These are phyloP conservation scores for Cantharis rustica DNA, from an alignment of 2,888 invertebrate species.

Conservation along the genomic window DNA sequence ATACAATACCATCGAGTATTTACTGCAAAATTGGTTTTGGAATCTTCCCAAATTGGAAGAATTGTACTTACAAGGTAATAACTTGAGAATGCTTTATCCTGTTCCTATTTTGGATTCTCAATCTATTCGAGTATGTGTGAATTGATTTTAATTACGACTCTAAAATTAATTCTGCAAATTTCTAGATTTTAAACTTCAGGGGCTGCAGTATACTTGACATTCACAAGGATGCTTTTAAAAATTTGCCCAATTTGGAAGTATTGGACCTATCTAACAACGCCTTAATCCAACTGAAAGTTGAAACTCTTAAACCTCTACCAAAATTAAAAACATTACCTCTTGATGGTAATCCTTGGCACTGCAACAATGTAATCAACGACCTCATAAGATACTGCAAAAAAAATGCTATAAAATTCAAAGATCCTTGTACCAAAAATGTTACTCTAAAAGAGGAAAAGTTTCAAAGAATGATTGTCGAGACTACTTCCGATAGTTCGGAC, in stretches of 20 bases:
- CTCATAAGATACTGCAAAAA: conserved; percentile 56
- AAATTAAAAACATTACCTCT: conserved; percentile 61
- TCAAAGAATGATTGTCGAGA: conserved; percentile 55
- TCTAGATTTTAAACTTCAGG: conserved; percentile 62
- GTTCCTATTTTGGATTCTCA: conserved; percentile 63
- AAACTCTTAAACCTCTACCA: conserved; percentile 57
- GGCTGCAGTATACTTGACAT: conserved; percentile 64
- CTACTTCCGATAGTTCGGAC: conserved; percentile 55
- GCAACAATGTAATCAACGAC: conserved; percentile 57
- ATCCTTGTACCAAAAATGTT: conserved; percentile 49
- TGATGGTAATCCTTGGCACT: conserved; percentile 63
- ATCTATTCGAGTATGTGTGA: conserved; percentile 57
- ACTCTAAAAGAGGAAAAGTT: conserved; percentile 58
- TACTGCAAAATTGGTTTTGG: conserved; percentile 63
- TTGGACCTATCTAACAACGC: conserved; percentile 68
- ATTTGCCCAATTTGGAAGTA: conserved; percentile 61
- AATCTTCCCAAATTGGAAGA: conserved; percentile 59
- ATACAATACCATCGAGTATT: conserved; percentile 64
- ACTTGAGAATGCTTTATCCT: conserved; percentile 62
- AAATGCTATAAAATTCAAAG: conserved; percentile 56
- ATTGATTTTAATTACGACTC: neutral
- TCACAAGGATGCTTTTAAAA: conserved; percentile 58
- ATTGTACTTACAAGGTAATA: conserved; percentile 67
- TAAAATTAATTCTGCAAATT: neutral
- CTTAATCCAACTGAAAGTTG: conserved; percentile 59